Conservation (phyloP, 2,113 vertebrate species). For the Mus musculus region DNA sequence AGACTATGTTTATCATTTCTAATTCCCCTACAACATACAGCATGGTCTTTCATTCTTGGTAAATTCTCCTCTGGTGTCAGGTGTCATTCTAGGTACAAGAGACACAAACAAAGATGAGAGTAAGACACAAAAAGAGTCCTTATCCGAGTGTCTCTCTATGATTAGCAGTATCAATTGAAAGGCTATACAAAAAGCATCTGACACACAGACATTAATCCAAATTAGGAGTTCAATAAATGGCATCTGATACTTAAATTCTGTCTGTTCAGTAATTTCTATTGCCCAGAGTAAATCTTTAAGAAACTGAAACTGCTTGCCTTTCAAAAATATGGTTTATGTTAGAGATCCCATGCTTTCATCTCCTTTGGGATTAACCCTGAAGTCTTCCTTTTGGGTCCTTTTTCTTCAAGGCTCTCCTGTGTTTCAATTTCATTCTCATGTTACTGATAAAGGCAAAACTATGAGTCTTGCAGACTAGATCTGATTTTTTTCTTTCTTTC, state of each 20-base stretch:
- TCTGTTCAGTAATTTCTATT: background rate
- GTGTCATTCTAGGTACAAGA: background rate
- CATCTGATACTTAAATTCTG: background rate
- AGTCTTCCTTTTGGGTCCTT: background rate
- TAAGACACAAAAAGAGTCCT: background rate
- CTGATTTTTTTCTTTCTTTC: background rate
- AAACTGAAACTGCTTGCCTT: background rate
- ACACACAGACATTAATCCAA: background rate
- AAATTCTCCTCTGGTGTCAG: background rate
- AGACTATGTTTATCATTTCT: conserved; percentile 9
- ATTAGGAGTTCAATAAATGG: background rate
- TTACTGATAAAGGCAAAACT: background rate
- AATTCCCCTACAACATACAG: background rate
- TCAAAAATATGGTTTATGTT: background rate
- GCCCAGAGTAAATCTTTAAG: background rate
- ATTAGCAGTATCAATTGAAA: background rate
- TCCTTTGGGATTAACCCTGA: background rate
- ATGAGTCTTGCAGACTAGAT: background rate
- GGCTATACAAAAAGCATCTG: background rate
- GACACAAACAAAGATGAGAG: background rate
- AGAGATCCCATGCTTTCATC: background rate
- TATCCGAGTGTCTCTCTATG: background rate
- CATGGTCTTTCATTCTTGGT: background rate
- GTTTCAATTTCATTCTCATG: background rate
- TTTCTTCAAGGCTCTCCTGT: conserved; percentile 1